Percentiles rank a stretch among this genome's conserved stretches.
phyloP scores from a whole-genome alignment of 2,888 invertebrate species.

The Tetrapedia diversipes region DNA sequence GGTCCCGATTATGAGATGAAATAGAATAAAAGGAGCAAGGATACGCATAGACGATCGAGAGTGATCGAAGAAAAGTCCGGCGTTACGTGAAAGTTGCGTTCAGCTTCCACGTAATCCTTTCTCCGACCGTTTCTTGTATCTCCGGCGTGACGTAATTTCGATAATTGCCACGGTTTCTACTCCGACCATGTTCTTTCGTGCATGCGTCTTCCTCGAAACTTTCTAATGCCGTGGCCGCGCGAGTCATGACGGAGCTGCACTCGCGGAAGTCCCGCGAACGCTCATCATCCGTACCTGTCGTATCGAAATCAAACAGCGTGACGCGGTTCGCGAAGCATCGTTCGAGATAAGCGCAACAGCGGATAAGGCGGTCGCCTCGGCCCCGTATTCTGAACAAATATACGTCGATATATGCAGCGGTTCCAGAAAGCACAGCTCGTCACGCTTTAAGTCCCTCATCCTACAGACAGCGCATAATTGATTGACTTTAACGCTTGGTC shows the following conservation, averaged over 20 bases:
- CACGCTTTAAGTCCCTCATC: no score
- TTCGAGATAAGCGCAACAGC: no score
- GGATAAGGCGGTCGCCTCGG: no score
- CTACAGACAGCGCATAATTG: no score
- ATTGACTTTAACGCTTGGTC: no score
- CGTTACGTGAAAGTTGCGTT: conserved; percentile 54
- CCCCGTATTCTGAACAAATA: no score
- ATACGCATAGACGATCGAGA: neutral
- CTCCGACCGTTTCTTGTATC: conserved; percentile 29
- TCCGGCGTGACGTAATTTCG: conserved; percentile 61
- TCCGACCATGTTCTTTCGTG: conserved; percentile 39
- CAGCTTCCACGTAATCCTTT: conserved; percentile 42
- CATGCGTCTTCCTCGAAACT: conserved; percentile 55
- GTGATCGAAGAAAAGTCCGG: conserved; percentile 32
- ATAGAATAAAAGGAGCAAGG: neutral
- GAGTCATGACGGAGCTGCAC: conserved; percentile 15
- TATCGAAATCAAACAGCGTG: neutral
- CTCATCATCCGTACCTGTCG: neutral
- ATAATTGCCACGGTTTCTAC: conserved; percentile 64
- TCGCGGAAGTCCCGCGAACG: conserved; percentile 25
- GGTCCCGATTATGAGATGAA: neutral
- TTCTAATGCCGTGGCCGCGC: conserved; percentile 54
- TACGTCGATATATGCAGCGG: no score
- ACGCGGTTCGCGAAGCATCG: neutral
- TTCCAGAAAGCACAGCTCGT: no score